Base-by-base conservation (phyloP, 2,888 invertebrate species). In the Apantesis nais region DNA sequence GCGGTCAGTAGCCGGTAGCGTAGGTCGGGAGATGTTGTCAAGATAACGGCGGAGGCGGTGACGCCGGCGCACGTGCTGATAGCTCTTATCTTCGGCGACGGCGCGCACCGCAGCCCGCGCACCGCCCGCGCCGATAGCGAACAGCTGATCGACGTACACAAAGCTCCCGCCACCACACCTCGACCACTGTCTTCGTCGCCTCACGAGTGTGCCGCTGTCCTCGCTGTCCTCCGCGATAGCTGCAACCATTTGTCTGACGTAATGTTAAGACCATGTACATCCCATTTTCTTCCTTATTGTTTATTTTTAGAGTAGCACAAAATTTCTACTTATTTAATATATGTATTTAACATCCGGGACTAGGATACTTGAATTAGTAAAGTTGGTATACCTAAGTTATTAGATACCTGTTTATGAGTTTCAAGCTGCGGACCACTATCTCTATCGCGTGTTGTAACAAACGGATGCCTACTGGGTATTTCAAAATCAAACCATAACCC, bases 11-110 rank as follows among this genome's bases (percentile, higher is more conserved):
- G 74, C 68, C 70, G 74, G 80, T 78, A 67, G 79, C 73, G 83
- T 86, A 86, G 88, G 88, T 87, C 88, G 86, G 85, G 87, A 88
- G 88, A 85, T 85, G 84, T 73, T 71, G 83, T 70, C 72, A 74
- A 78, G 85, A 85, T 83, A 84, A 82, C 73, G 74, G 75, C 69
- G 74, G 75, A 72, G 76, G 80, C 77, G 78, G 78, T 63, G 75
- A 70, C 78, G 76, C 70, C 73, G 68, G 79, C 83, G 82, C 85
- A 82, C 85, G 86, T 83, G 87, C 79, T 78, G 85, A 86, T 85
- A 85, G 81, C 75, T 73, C 81, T 85, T 86, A 86, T 86, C 86
- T 82, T 48, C 71, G 62, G 37, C 70, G 62, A 52, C 62, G 70
- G 67, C 72, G 72, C 71, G 68, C 67, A 71, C 75, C 73, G 70